Evolutionary conservation across 2,797 vertebrate genomes (phyloP).

Genomic region (Mus caroli): DNA sequence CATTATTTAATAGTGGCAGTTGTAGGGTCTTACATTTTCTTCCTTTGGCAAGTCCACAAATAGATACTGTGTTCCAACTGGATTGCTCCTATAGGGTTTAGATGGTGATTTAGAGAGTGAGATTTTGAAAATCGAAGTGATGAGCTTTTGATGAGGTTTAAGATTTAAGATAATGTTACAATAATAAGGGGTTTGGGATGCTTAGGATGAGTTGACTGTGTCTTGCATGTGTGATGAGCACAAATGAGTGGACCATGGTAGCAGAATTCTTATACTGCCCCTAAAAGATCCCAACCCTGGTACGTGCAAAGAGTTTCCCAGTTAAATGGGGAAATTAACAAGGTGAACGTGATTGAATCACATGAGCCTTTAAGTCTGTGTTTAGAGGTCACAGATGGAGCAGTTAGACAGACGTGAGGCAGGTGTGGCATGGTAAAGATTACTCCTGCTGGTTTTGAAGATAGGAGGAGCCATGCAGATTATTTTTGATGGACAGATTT

Average conservation of each 20-base stretch:
- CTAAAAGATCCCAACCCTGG: no score
- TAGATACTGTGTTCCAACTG: background rate
- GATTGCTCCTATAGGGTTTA: background rate
- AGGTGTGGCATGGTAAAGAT: background rate
- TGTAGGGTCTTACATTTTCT: background rate
- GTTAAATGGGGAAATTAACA: background rate
- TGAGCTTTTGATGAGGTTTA: background rate
- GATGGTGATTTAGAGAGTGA: background rate
- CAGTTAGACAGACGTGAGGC: background rate
- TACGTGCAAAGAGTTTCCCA: background rate
- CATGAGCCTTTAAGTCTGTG: background rate
- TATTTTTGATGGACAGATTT: background rate
- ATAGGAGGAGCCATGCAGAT: background rate
- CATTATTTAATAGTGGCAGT: background rate
- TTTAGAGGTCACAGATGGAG: background rate
- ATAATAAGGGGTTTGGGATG: no score
- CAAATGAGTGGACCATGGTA: background rate
- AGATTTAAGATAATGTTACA: background rate
- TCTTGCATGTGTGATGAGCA: background rate
- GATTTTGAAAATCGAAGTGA: background rate
- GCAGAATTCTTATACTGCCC: background rate
- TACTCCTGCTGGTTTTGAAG: background rate
- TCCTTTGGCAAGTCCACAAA: background rate
- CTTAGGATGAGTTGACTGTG: background rate
- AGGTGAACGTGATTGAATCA: background rate